Conservation (phyloP, 2,113 vertebrate genomes). For the Choloepus hoffmanni region DNA sequence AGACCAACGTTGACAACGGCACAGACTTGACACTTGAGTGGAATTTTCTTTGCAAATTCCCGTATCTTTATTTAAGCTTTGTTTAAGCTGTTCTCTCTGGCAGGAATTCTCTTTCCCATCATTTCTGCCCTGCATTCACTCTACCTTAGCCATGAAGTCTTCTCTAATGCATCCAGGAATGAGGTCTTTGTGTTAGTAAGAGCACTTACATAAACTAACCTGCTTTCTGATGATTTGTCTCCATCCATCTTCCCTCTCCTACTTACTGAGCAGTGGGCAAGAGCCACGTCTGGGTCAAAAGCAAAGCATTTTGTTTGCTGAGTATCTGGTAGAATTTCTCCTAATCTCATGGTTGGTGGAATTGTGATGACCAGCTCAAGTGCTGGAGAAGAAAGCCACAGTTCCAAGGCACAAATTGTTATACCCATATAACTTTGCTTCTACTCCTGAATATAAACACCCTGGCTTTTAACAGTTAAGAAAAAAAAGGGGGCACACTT, state of each 20-base stretch:
- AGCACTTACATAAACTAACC: background rate
- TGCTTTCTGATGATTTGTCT: background rate
- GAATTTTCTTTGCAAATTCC: conserved; percentile 37
- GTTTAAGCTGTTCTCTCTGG: background rate
- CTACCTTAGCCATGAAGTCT: background rate
- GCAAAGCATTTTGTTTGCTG: background rate
- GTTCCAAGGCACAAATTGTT: background rate
- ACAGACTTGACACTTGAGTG: background rate
- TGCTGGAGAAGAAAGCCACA: background rate
- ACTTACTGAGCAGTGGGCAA: background rate
- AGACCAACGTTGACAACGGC: background rate
- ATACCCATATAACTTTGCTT: background rate
- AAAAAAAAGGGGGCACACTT: background rate
- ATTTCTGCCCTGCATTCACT: background rate
- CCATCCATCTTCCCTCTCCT: background rate
- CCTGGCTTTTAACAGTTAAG: background rate
- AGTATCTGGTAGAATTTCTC: background rate
- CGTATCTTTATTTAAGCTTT: background rate
- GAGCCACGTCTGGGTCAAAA: background rate
- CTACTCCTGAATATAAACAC: background rate
- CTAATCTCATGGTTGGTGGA: background rate
- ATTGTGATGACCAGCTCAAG: background rate
- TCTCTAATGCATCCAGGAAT: background rate
- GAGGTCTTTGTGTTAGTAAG: background rate
- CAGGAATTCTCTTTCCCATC: background rate